Evolutionary conservation across 2,797 vertebrate genomes (phyloP), one percentile per base, ranked within the genome.

Genomic region (Coranthus polyacanthus): DNA sequence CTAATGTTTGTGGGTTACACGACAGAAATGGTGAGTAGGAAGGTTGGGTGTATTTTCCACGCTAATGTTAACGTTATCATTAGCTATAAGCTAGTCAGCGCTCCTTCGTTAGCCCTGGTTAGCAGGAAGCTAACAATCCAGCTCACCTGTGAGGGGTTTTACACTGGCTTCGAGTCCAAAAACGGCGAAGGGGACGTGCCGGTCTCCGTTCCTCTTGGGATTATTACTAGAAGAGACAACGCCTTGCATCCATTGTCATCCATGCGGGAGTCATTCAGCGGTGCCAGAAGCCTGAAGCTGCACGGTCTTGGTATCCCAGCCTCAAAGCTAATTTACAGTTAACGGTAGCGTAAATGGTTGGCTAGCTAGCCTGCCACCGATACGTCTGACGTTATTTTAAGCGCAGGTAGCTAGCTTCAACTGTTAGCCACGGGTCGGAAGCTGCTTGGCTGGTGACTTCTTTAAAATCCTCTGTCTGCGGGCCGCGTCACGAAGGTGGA

Each of bases 141-240:
- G 8, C 79, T 88, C 66, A 87, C 86, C 86, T 88, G 79, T 43
- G 9, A 45, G 12, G 12, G 46, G 3, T 11, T 75, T 51, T 6
- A 36, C 50, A 44, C 1, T 2, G 38, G 36, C 49, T 49, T 56
- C 16, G 45, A 15, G 12, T 71, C 65, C 71, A 64, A 20, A 58
- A 6, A 29, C 44, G 36, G 43, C 22, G 57, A 65, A 54, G 8
- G 17, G 15, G 32, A 13, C 7, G 38, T 20, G n/a, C n/a, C 65
- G 10, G 42, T 46, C 47, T 4, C 6, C 12, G 12, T 32, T 41
- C 34, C 39, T 38, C 24, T 6, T 12, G 6, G 11, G 20, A 9
- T 32, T 56, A 51, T 0, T 62, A 39, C 12, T 17, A 26, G 1
- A 42, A 53, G 11, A 54, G 13, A 53, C 34, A 42, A 8, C 10